These are phyloP conservation scores for Phoenicopterus ruber DNA, from an alignment of 2,113 vertebrate species.

Conservation along the genomic window DNA sequence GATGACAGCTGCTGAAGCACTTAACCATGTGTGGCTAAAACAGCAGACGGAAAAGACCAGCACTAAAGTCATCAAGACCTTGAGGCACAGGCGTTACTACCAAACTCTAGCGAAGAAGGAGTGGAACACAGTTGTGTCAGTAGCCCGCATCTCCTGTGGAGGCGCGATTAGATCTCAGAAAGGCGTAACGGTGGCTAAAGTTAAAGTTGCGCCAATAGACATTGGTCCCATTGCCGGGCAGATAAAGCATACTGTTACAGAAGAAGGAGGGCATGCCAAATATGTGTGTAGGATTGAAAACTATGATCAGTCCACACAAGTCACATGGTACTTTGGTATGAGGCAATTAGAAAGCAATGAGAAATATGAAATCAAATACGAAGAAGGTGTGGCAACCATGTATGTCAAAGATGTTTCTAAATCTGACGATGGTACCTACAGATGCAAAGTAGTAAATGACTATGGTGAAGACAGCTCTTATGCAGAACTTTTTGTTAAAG, in stretches of 20 bases:
- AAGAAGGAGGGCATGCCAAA: constrained; percentile 86
- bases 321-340: constrained; percentile 97
- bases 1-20: constrained; percentile 92
- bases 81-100: constrained; percentile 94
- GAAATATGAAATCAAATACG: constrained; percentile 92
- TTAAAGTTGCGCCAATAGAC: constrained; percentile 95
- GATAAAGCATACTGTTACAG: constrained; percentile 81
- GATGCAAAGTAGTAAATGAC: constrained; percentile 94
- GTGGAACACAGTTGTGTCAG: constrained; percentile 90
- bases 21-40: constrained; percentile 89
- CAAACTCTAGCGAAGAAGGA: constrained; percentile 91
- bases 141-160: constrained; percentile 90
- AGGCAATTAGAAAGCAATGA: constrained; percentile 89
- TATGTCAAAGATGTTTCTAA: constrained; percentile 86
- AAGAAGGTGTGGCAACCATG: constrained; percentile 91
- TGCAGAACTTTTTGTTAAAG: constrained; percentile 88
- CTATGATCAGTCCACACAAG: constrained; percentile 92
- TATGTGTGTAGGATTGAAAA: constrained; percentile 93
- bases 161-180: constrained; percentile 90
- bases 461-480: constrained; percentile 96
- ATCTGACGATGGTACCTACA: constrained; percentile 93
- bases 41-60: constrained; percentile 84
- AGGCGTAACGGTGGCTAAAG: constrained; percentile 89
- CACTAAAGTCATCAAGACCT: constrained; percentile 84
- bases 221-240: constrained; percentile 91